phyloP scores from a whole-genome alignment of 2,888 invertebrate genomes.

The Archips crataeganus region DNA sequence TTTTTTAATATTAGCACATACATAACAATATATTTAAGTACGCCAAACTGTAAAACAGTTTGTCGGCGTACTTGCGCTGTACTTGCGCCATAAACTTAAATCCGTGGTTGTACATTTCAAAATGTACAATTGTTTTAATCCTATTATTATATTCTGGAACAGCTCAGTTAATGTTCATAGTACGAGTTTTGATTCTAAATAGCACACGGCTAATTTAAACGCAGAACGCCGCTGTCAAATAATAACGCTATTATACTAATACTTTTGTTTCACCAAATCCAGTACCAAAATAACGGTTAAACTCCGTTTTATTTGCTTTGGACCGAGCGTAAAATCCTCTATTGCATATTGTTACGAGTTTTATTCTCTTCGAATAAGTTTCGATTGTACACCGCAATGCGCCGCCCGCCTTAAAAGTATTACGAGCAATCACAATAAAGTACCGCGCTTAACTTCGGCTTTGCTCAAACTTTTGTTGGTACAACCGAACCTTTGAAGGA shows the following conservation, averaged over 20 bases:
- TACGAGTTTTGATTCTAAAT: slow-evolving; percentile 12
- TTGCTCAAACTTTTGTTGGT: slow-evolving; percentile 52
- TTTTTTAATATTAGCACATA: too few species aligned
- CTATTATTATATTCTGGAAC: neutral
- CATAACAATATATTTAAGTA: too few species aligned
- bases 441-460: slow-evolving; percentile 60
- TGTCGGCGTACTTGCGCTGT: too few species aligned
- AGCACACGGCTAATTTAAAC: slow-evolving; percentile 22
- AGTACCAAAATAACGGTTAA: slow-evolving; percentile 46
- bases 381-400: slow-evolving; percentile 74
- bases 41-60: too few species aligned
- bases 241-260: slow-evolving; percentile 43
- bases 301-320: slow-evolving; percentile 50
- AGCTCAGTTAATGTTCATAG: neutral
- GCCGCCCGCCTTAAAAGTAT: slow-evolving; percentile 65
- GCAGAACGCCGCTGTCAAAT: slow-evolving; percentile 32
- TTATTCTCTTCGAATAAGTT: slow-evolving; percentile 69
- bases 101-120: neutral
- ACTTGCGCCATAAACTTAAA: too few species aligned
- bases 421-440: slow-evolving; percentile 72
- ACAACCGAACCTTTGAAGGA: slow-evolving; percentile 43
- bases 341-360: slow-evolving; percentile 69
- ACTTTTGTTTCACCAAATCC: slow-evolving; percentile 43
- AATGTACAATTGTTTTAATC: neutral
- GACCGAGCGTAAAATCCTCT: slow-evolving; percentile 51